Evolutionary conservation across 2,888 invertebrate genomes (phyloP).

Genomic region (Drosophila nr. fundita): DNA sequence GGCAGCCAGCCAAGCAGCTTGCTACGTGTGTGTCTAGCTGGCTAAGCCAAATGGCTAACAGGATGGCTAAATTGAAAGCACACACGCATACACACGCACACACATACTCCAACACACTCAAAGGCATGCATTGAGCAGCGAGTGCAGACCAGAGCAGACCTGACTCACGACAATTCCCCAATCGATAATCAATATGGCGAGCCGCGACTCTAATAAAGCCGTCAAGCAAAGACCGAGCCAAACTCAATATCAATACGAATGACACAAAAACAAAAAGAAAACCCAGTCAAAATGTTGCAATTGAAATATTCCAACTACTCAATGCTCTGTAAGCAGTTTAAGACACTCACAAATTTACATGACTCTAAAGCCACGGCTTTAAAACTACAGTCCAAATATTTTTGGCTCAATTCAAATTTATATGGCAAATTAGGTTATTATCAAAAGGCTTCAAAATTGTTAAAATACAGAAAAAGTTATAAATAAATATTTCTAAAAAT

Average conservation of each 20-base stretch:
- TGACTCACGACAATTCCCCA: conserved; percentile 80
- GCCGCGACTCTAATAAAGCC: conserved; percentile 75
- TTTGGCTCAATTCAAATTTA: accelerated
- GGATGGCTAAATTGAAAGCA: conserved; percentile 77
- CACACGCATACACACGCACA: conserved; percentile 29
- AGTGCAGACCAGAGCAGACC: conserved; percentile 14
- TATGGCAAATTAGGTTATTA: neutral
- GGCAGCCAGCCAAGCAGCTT: conserved; percentile 27
- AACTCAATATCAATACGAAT: conserved; percentile 30
- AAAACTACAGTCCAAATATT: neutral
- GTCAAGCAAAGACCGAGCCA: conserved; percentile 53
- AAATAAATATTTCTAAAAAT: neutral
- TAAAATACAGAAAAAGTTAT: neutral
- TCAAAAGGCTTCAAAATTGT: neutral
- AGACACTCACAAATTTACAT: neutral
- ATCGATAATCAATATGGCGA: conserved; percentile 85
- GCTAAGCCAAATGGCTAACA: conserved; percentile 76
- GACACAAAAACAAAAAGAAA: conserved; percentile 31
- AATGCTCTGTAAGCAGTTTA: conserved; percentile 2
- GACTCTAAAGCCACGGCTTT: neutral
- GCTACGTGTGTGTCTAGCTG: conserved; percentile 48
- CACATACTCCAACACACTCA: neutral
- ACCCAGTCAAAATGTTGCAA: neutral
- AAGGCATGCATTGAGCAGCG: conserved; percentile 1
- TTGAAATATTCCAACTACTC: neutral